Percentiles rank a stretch among this genome's conserved stretches.
phyloP scores from a whole-genome alignment of 2,797 vertebrate genomes.

The Pyrocephalus nanus region DNA sequence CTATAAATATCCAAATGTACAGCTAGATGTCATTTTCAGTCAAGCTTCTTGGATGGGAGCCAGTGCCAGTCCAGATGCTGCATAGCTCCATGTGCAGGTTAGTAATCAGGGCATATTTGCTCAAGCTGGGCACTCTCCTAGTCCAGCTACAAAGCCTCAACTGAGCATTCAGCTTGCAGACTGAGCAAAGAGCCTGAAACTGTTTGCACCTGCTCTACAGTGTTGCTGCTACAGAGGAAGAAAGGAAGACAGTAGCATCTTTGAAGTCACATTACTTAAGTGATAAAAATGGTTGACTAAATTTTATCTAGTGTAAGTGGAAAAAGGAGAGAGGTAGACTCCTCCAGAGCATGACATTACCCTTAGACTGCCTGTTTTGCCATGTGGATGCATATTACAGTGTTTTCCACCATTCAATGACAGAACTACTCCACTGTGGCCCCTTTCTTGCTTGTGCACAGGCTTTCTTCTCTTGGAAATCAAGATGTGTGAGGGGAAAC shows the following conservation, averaged over 20 bases:
- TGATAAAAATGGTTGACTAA: neutral
- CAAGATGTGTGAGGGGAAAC: rapidly evolving
- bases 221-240: neutral
- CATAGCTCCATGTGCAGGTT: neutral
- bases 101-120: neutral
- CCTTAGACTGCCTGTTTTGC: neutral
- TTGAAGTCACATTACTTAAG: neutral
- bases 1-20: neutral
- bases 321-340: neutral
- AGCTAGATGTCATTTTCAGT: neutral
- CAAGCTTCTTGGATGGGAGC: neutral
- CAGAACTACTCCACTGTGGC: rapidly evolving
- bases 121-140: neutral
- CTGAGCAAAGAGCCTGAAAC: neutral
- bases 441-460: neutral
- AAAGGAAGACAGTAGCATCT: neutral
- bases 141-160: neutral
- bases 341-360: neutral
- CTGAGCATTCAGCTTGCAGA: neutral
- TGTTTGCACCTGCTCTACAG: neutral
- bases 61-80: neutral
- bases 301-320: rapidly evolving
- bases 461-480: neutral
- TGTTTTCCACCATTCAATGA: neutral
- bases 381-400: rapidly evolving